Evolutionary conservation across 2,113 vertebrate species (phyloP).

Genomic region (Nesogale talazaci): DNA sequence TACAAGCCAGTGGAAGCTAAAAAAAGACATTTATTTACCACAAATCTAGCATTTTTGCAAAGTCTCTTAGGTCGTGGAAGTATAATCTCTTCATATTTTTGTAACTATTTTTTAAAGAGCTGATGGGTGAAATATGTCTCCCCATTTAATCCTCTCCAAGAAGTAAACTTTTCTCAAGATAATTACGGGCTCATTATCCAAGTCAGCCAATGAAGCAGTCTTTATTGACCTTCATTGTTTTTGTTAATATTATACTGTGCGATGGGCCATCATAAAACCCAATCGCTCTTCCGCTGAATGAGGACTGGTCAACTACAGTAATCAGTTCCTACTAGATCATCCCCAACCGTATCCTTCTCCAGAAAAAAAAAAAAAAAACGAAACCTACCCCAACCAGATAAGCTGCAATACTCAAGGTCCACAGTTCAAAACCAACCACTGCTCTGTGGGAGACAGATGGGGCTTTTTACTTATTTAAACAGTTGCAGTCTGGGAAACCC

Average conservation of each 20-base stretch:
- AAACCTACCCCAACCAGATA: too few relatives aligned
- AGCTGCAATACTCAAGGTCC: too few relatives aligned
- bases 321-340: neutral
- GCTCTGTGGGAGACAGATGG: too few relatives aligned
- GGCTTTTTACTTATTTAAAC: too few relatives aligned
- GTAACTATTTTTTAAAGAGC: neutral
- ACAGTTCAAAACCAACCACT: too few relatives aligned
- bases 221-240: slow-evolving; percentile 12
- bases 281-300: neutral
- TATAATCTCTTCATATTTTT: neutral
- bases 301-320: neutral
- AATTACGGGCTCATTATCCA: slow-evolving; percentile 16
- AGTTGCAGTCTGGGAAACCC: too few relatives aligned
- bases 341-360: neutral
- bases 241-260: neutral
- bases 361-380: neutral
- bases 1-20: neutral
- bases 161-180: neutral
- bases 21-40: neutral
- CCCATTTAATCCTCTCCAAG: slow-evolving; percentile 20
- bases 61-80: neutral
- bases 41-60: slow-evolving; percentile 17
- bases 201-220: neutral
- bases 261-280: slow-evolving; percentile 4
- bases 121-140: neutral